Percentiles rank a stretch among this genome's conserved stretches.
These are phyloP conservation scores for Lycocerus yunnanus DNA, from an alignment of 2,888 invertebrate species.

Conservation along the genomic window DNA sequence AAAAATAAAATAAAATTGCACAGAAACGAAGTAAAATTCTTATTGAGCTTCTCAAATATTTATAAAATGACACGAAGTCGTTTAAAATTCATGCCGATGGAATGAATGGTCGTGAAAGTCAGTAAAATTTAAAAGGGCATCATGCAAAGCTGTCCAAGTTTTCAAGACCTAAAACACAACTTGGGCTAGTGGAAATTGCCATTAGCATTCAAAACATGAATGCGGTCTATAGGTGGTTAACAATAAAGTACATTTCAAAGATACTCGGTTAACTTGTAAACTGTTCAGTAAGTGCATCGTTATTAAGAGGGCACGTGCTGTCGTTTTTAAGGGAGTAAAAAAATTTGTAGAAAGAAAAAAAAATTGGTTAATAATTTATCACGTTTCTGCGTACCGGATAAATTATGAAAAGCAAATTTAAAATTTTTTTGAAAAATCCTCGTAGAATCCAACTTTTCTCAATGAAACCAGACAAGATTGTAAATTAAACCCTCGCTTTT, in stretches of 20 bases:
- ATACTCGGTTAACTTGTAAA: neutral
- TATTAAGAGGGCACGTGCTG: neutral
- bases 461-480: neutral
- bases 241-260: slow-evolving; percentile 4
- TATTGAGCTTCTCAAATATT: neutral
- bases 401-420: neutral
- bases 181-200: neutral
- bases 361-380: neutral
- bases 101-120: neutral
- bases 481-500: neutral
- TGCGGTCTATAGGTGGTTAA: neutral
- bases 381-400: neutral
- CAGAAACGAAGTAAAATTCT: neutral
- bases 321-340: neutral
- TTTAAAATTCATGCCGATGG: neutral
- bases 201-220: neutral
- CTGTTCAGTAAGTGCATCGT: neutral
- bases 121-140: neutral
- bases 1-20: neutral
- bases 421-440: neutral
- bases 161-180: neutral
- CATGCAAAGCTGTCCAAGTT: neutral
- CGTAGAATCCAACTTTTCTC: neutral
- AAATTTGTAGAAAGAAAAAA: neutral
- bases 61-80: neutral